Percentiles rank a stretch among this genome's conserved stretches.
phyloP scores from a whole-genome alignment of 1,140 invertebrate genomes.

The Drosophila jambulina region DNA sequence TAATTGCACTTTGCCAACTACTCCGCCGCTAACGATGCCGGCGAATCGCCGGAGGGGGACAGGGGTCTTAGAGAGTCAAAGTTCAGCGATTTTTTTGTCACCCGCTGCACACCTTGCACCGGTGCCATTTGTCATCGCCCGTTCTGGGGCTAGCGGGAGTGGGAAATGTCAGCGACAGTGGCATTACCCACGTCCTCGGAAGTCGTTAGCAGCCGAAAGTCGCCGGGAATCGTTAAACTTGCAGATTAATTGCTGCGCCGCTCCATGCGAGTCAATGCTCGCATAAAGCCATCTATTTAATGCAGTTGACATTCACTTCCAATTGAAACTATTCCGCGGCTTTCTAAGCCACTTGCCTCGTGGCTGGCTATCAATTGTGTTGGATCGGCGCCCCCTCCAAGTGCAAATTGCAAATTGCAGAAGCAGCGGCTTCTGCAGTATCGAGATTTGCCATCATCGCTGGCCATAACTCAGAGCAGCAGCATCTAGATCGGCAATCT shows the following conservation, averaged over 20 bases:
- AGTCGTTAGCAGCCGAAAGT: conserved; percentile 42
- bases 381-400: conserved; percentile 8
- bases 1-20: conserved; percentile 72
- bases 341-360: conserved; percentile 32
- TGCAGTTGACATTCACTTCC: conserved; percentile 47
- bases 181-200: conserved; percentile 35
- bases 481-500: conserved; percentile 60
- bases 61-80: conserved; percentile 58
- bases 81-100: conserved; percentile 65
- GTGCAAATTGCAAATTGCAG: conserved; percentile 7
- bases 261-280: conserved; percentile 29
- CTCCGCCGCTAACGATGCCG: conserved; percentile 37
- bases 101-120: conserved; percentile 57
- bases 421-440: not conserved
- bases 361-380: conserved; percentile 39
- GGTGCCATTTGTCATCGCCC: conserved; percentile 63
- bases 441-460: conserved; percentile 35
- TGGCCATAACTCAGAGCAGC: conserved; percentile 50
- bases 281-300: conserved; percentile 29
- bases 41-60: too few relatives aligned
- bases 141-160: not conserved
- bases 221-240: conserved; percentile 37
- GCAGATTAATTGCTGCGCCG: conserved; percentile 29
- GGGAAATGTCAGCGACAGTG: conserved; percentile 56
- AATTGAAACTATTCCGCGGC: conserved; percentile 38